Percentiles rank a stretch among this genome's conserved stretches.
Conservation (phyloP, 2,113 vertebrate species). For the Elephas maximus region DNA sequence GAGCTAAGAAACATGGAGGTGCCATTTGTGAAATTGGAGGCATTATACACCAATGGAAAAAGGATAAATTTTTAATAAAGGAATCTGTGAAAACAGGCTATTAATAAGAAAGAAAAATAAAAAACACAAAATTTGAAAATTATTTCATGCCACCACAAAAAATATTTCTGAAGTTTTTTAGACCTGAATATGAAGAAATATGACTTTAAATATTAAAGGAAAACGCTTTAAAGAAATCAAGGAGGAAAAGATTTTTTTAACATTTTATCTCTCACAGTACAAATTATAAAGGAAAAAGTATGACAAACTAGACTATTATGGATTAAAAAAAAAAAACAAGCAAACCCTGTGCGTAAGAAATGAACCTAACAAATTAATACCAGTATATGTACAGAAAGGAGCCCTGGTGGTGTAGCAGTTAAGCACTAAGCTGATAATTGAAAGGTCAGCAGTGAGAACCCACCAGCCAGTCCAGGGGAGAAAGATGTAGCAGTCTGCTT, state of each 20-base stretch:
- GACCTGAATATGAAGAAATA: not conserved
- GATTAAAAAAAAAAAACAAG: not conserved
- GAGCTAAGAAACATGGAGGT: not conserved
- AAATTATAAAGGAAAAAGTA: not conserved
- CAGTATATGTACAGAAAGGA: not conserved
- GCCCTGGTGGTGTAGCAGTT: too few species aligned
- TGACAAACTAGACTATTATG: not conserved
- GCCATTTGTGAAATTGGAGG: not conserved
- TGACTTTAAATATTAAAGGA: not conserved
- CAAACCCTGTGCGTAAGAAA: not conserved
- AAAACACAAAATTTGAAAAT: not conserved
- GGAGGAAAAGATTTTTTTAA: not conserved
- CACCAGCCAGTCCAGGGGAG: too few species aligned
- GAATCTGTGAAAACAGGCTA: not conserved
- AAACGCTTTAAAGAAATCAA: not conserved
- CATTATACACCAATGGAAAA: not conserved
- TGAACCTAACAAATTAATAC: not conserved
- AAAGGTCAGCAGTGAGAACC: too few species aligned
- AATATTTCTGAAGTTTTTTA: not conserved
- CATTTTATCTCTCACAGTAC: not conserved
- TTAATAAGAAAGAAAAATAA: not conserved
- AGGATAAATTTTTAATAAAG: not conserved
- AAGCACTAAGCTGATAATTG: too few species aligned
- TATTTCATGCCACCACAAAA: not conserved
- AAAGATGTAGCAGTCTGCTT: too few species aligned